Evolutionary conservation across 1,140 invertebrate species (phyloP), one percentile per base, ranked within the genome.

Genomic region (Lordiphosa mommai): DNA sequence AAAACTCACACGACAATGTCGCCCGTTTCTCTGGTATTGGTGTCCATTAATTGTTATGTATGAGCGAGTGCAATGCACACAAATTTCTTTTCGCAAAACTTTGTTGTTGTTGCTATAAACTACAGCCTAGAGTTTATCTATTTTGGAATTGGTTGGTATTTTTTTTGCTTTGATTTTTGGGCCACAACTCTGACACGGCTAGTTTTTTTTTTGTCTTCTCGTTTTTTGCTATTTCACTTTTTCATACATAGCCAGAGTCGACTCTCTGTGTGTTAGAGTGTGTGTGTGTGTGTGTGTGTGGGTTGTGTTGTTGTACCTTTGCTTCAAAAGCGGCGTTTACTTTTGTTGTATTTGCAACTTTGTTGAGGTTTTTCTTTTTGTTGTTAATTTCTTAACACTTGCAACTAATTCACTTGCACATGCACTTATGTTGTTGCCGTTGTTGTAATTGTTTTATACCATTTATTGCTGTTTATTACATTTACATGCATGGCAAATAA

Each of bases 191-290:
- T 27, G 23, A 27, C 23, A 27, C 23, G 23, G 17, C 61, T 69
- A 10, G 36, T 14, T 41, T 64, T 58, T 38, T 52, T 67, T 61
- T n/a, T n/a, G n/a, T 56, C 20, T 47, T 43, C 47, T 40, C 13
- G 51, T 66, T 40, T 41, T 53, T 57, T 71, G 63, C 73, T 79
- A 66, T 79, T 80, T 80, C 65, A 80, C 76, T 82, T 80, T 80
- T 68, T 80, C 70, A 70, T 80, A 67, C 52, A 82, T 68, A 61
- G 67, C 29, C 57, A 36, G 36, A 17, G 16, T 48, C 49, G 49
- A 32, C 48, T 16, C 6, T 14, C 36, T 7, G 13, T 16, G 13
- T 37, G n/a, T n/a, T n/a, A n/a, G n/a, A n/a, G n/a, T n/a, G 13
- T 14, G 13, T 6, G n/a, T 32, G 46, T 29, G 38, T 37, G 33